Evolutionary conservation across 2,888 invertebrate species (phyloP).

Genomic region (Drosophila hawaiiensis): DNA sequence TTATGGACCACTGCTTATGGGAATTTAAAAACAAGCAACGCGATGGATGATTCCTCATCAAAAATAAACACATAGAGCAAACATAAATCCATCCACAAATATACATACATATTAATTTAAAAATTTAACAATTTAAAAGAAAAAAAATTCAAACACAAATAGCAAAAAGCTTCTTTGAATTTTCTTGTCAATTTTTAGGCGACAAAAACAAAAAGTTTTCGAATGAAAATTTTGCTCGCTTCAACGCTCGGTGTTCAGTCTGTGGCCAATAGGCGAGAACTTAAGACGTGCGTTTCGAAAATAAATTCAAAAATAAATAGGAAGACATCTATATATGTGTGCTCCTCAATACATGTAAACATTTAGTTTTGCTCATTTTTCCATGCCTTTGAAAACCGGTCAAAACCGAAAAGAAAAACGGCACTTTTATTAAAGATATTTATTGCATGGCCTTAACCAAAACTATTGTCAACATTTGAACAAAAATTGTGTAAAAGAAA

Average conservation of each 20-base stretch:
- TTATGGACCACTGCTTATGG: slow-evolving; percentile 42
- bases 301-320: slow-evolving; percentile 23
- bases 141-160: slow-evolving; percentile 39
- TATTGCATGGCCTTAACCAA: slow-evolving; percentile 34
- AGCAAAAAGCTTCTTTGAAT: slow-evolving; percentile 42
- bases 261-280: slow-evolving; percentile 56
- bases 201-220: slow-evolving; percentile 51
- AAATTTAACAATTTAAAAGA: slow-evolving; percentile 41
- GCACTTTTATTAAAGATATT: neutral
- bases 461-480: slow-evolving; percentile 46
- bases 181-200: slow-evolving; percentile 24
- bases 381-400: slow-evolving; percentile 57
- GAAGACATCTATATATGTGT: slow-evolving; percentile 16
- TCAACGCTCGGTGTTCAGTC: slow-evolving; percentile 60
- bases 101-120: slow-evolving; percentile 17
- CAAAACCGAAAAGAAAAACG: slow-evolving; percentile 36
- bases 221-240: slow-evolving; percentile 41
- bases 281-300: slow-evolving; percentile 65
- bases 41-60: slow-evolving; percentile 47
- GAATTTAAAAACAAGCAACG: slow-evolving; percentile 31
- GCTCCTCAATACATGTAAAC: slow-evolving; percentile 31
- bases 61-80: slow-evolving; percentile 28
- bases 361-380: slow-evolving; percentile 37
- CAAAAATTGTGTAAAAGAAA: slow-evolving; percentile 7
- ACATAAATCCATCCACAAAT: slow-evolving; percentile 21